Base-by-base conservation (phyloP, 2,113 vertebrate species). In the Gallinago media region DNA sequence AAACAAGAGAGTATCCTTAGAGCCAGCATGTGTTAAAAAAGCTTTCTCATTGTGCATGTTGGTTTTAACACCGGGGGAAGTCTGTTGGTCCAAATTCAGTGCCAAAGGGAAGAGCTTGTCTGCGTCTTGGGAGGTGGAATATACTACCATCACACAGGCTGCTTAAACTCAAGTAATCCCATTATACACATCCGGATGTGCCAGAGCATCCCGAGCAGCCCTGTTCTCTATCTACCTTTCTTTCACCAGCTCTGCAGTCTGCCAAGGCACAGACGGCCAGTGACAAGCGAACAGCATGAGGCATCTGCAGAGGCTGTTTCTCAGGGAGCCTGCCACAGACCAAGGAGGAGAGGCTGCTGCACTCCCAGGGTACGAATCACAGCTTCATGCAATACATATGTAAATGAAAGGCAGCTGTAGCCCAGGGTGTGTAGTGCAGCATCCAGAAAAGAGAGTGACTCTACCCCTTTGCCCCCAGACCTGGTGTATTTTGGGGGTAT, bases 301-400 rank as follows among this genome's bases (percentile, higher is more conserved):
- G 20, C 40, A 2, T 6, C 13, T 0, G 2, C 7, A 16, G 62
- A 65, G 17, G 13, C 42, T 23, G 29, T 34, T 70, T 32, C 44
- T 26, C 70, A 7, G 11, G 25, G 61, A 72, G 49, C 32, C 52
- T 56, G n/a, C 5, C 17, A 20, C 8, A 20, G 78, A 19, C 32
- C 22, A 11, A 8, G 1, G 4, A 40, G 29, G 18, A 68, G 42
- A 49, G 19, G 22, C 9, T 2, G 4, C 26, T 67, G 31, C 21
- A 1, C 32, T 76, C 61, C 44, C 8, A 3, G 12, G 26, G 31
- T 29, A 22, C 4, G 2, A 85, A 52, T 2, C 83, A 34, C 47
- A 75, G 31, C 20, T 52, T 55, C 29, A 3, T 0, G 16, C 17
- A 63, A 11, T 17, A 46, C 1, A 8, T 26, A 47, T 2, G 32